Conservation (phyloP, 92 coral and sea anemone genomes). For the Porites rus region DNA sequence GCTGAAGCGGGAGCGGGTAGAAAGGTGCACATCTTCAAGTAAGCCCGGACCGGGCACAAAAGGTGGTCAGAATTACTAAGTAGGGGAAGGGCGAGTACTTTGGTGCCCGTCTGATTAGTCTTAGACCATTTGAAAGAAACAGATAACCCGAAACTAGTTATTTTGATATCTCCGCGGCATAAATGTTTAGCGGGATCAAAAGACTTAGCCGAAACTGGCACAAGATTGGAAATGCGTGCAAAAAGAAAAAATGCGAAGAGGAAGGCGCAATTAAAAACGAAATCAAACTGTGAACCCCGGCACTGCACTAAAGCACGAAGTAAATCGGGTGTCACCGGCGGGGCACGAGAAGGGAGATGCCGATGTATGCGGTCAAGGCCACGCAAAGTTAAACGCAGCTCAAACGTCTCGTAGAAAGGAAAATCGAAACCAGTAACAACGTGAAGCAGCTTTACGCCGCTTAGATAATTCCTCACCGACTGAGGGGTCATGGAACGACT, state of each 20-base stretch:
- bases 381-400: constrained; percentile 11
- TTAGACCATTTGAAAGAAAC: constrained; percentile 10
- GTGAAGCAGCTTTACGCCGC: constrained; percentile 38
- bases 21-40: background rate
- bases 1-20: background rate
- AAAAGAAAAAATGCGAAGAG: constrained; percentile 27
- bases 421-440: background rate
- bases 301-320: constrained; percentile 16
- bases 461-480: constrained; percentile 36
- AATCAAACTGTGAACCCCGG: background rate
- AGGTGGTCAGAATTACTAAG: background rate
- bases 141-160: background rate
- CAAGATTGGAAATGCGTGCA: constrained; percentile 11
- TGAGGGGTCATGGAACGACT: constrained; percentile 29
- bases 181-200: background rate
- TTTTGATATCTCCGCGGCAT: background rate
- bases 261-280: constrained; percentile 1
- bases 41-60: background rate
- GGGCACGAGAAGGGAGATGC: constrained; percentile 24
- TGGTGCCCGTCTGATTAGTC: background rate
- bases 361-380: constrained; percentile 17
- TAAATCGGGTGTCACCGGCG: constrained; percentile 20
- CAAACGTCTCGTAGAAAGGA: constrained; percentile 5
- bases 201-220: background rate
- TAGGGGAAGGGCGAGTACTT: background rate